These are phyloP conservation scores for Oligia strigilis DNA, from an alignment of 2,888 invertebrate species.

Conservation along the genomic window DNA sequence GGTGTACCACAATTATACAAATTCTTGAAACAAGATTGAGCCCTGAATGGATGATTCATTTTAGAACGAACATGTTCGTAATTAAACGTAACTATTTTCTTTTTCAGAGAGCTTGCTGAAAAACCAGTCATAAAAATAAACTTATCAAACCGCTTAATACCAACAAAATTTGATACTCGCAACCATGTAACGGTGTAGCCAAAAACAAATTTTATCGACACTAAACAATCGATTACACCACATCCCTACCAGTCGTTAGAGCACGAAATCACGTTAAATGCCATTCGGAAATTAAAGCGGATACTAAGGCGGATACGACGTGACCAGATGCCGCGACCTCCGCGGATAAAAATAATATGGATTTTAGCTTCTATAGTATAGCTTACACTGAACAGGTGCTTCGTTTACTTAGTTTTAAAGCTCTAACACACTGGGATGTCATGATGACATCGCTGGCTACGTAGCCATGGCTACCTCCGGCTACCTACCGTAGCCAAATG, in stretches of 20 bases:
- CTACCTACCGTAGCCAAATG: too few relatives aligned
- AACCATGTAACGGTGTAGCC: background rate
- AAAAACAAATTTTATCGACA: slow-evolving; percentile 36
- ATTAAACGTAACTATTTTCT: background rate
- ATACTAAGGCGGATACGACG: slow-evolving; percentile 70
- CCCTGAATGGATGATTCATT: background rate
- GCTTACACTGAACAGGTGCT: slow-evolving; percentile 32
- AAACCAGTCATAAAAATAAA: background rate
- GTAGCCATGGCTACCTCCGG: too few relatives aligned
- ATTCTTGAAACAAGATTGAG: background rate
- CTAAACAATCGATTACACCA: slow-evolving; percentile 35
- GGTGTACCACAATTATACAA: background rate
- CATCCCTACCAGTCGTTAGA: slow-evolving; percentile 68
- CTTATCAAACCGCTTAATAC: background rate
- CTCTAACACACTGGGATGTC: too few relatives aligned
- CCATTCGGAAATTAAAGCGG: slow-evolving; percentile 77
- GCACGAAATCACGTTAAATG: slow-evolving; percentile 73
- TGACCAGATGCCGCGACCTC: slow-evolving; percentile 65
- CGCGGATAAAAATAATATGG: slow-evolving; percentile 62
- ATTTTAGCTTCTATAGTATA: slow-evolving; percentile 35
- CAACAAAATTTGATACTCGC: background rate
- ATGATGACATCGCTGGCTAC: too few relatives aligned
- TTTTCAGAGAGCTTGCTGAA: background rate
- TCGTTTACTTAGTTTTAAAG: slow-evolving; percentile 3
- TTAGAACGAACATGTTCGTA: background rate